phyloP scores from a whole-genome alignment of 2,888 invertebrate genomes.

The Meghimatium bilineatum region DNA sequence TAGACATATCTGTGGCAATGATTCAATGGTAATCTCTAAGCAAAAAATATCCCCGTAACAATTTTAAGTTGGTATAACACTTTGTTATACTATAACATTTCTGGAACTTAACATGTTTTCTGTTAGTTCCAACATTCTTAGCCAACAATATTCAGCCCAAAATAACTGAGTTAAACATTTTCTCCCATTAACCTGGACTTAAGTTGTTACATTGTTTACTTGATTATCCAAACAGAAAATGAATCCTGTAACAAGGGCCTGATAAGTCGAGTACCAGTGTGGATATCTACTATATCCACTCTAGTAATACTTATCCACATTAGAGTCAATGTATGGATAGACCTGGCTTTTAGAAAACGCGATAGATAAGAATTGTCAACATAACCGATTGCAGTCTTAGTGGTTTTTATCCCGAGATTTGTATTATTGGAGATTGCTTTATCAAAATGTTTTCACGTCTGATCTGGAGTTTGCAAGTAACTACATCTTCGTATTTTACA shows the following conservation, averaged over 20 bases:
- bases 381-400: not conserved
- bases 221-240: not conserved
- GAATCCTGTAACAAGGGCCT: not conserved
- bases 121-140: too few species aligned
- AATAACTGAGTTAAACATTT: too few species aligned
- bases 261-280: not conserved
- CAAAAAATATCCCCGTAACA: too few species aligned
- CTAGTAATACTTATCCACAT: not conserved
- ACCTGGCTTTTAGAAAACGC: not conserved
- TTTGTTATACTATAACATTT: too few species aligned
- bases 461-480: not conserved
- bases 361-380: slow-evolving; percentile 1
- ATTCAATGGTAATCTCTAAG: too few species aligned
- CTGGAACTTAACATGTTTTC: too few species aligned
- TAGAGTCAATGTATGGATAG: not conserved
- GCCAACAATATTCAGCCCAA: too few species aligned
- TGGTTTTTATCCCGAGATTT: not conserved
- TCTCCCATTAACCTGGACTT: not conserved
- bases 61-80: too few species aligned
- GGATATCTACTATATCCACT: not conserved
- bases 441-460: not conserved
- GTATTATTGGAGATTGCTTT: not conserved
- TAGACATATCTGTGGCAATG: too few species aligned
- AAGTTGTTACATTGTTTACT: not conserved
- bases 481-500: not conserved